Percentiles rank a stretch among this genome's conserved stretches.
phyloP scores from a whole-genome alignment of 2,113 vertebrate species.

The Aptenodytes forsteri region DNA sequence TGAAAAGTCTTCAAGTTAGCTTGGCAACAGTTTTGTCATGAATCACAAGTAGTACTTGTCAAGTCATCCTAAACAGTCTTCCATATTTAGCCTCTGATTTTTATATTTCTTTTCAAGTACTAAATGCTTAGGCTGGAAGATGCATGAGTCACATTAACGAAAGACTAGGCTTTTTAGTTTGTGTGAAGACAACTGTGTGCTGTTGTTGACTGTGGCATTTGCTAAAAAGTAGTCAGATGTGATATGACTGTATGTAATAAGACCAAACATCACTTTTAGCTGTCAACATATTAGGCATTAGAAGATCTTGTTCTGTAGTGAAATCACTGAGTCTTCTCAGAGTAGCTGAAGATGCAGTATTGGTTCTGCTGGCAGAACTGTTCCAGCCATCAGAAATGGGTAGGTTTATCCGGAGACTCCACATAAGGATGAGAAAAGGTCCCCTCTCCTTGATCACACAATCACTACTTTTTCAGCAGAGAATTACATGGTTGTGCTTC shows the following conservation, averaged over 20 bases:
- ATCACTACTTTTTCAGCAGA: neutral
- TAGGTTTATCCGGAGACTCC: neutral
- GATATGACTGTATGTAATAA: neutral
- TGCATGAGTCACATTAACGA: accelerated
- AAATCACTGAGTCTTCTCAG: neutral
- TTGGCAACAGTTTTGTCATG: neutral
- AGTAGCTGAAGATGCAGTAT: neutral
- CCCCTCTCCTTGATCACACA: neutral
- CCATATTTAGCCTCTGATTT: neutral
- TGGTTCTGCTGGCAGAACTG: neutral
- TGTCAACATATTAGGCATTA: neutral
- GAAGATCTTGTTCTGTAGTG: neutral
- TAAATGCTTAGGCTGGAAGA: neutral
- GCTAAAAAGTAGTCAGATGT: neutral
- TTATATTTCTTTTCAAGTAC: neutral
- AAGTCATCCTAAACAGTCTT: neutral
- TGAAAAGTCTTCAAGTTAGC: neutral
- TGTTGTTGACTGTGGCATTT: neutral
- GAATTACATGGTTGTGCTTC: neutral
- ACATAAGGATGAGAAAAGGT: neutral
- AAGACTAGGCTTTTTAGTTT: neutral
- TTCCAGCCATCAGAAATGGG: neutral
- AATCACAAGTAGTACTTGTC: neutral
- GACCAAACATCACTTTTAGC: neutral
- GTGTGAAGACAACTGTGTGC: neutral